Conservation (phyloP, 2,113 vertebrate species). For the Mus spicilegus region DNA sequence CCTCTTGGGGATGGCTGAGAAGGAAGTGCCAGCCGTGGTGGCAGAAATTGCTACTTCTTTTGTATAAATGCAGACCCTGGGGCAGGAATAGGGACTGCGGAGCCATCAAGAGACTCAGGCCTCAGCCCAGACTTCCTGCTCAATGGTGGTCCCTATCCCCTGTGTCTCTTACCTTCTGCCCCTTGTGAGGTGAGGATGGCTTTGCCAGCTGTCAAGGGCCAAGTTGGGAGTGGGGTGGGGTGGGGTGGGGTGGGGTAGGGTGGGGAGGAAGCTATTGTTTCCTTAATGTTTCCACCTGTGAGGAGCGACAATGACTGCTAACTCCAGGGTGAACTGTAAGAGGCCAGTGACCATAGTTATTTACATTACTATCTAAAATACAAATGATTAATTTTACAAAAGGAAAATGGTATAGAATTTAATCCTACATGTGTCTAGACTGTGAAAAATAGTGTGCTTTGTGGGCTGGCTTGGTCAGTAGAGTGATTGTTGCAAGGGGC, state of each 20-base stretch:
- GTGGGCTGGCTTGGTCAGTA: background rate
- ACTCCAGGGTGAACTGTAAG: background rate
- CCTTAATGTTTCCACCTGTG: fast-evolving
- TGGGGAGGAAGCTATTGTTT: background rate
- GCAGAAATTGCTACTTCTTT: background rate
- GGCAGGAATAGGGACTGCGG: background rate
- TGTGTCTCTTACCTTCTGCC: background rate
- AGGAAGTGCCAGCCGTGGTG: fast-evolving
- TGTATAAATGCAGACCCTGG: background rate
- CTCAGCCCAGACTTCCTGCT: fast-evolving
- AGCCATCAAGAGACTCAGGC: background rate
- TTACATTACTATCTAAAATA: background rate
- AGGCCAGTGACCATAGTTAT: background rate
- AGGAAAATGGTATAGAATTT: slow-evolving; percentile 1
- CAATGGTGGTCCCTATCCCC: fast-evolving
- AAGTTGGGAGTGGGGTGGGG: too few relatives aligned
- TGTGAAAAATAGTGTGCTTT: background rate
- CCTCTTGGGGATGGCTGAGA: background rate
- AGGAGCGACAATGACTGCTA: fast-evolving
- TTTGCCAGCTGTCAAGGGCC: background rate
- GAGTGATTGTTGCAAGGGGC: too few relatives aligned
- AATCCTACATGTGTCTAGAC: background rate
- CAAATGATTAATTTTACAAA: background rate
- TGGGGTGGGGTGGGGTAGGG: too few relatives aligned
- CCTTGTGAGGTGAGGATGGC: background rate